Conservation (phyloP, 2,113 vertebrate species). For the Leuciscus idus region DNA sequence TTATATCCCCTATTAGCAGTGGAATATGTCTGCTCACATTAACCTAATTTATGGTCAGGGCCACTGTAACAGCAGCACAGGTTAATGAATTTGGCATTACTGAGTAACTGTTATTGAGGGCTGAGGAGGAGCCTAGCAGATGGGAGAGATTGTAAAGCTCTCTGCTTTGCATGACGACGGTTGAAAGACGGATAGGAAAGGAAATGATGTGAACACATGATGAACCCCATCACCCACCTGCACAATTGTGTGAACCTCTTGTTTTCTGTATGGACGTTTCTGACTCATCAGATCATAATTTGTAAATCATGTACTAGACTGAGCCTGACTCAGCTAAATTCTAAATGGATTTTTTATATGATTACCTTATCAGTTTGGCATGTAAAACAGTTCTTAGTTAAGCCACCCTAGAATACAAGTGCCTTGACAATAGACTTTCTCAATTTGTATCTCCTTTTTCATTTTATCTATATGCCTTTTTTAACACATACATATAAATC, state of each 20-base stretch:
- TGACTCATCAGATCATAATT: not conserved
- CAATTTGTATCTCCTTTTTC: not conserved
- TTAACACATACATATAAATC: not conserved
- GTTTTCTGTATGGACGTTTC: not conserved
- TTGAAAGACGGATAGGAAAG: constrained; percentile 27
- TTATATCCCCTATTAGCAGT: constrained; percentile 80
- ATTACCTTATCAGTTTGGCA: constrained; percentile 35
- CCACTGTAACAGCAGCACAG: constrained; percentile 79
- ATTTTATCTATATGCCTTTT: not conserved
- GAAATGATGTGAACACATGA: constrained; percentile 37
- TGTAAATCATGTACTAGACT: not conserved
- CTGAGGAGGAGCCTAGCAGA: constrained; percentile 94
- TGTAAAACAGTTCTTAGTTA: not conserved
- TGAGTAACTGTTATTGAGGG: constrained; percentile 96
- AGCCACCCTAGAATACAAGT: constrained; percentile 20
- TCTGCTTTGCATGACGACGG: constrained; percentile 38
- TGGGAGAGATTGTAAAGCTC: constrained; percentile 67
- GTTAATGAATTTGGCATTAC: constrained; percentile 98
- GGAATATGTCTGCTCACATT: constrained; percentile 79
- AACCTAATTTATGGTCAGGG: constrained; percentile 80
- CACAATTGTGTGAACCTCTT: constrained; percentile 9
- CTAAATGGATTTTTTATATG: constrained; percentile 37
- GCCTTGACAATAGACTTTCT: constrained; percentile 10
- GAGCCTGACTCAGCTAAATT: not conserved
- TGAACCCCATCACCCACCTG: constrained; percentile 11